Base-by-base conservation (phyloP, 1,140 invertebrate genomes). In the Psilanteris sp. region DNA sequence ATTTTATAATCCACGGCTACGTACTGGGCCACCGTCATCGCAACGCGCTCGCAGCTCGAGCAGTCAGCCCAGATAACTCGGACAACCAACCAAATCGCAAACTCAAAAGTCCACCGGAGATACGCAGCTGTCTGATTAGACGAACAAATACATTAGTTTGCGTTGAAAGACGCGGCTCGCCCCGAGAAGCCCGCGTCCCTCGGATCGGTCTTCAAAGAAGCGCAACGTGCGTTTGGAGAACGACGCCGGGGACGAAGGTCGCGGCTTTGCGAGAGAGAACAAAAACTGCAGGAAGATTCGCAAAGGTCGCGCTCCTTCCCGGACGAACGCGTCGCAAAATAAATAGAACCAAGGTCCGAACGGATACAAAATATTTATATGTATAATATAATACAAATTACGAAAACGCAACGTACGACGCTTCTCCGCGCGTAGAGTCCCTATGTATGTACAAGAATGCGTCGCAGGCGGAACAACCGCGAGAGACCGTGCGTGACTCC, bases 381-480 rank as follows among this genome's bases (percentile, higher is more conserved):
- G 77, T 81, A 80, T 79, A 80, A 81, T 83, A 83, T 82, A 76
- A 79, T 81, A 75, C 72, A 79, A 78, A 74, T n/a, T 82, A 78
- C 66, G 72, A 76, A 78, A 83, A 83, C 83, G 85, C 79, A 84
- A 80, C 81, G 80, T 83, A 83, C 78, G 85, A 84, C 79, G 77
- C 80, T 78, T 68, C 20, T 59, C 32, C 50, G 44, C 62, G 79
- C 66, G 79, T 74, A 64, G n/a, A n/a, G 74, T 79, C 57, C 78
- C 79, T 84, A 84, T 83, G 79, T 85, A 83, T 84, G 78, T 85
- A 84, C 83, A 85, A 78, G 76, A 79, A 80, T 78, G 15, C 59
- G 27, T 57, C 20, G 50, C 32, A 55, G 62, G 68, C 41, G 57
- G 59, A 55, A 62, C 39, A 72, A 46, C 43, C 61, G 46, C 61